Conservation (phyloP, 2,888 invertebrate species). For the Caenorhabditis afra region DNA sequence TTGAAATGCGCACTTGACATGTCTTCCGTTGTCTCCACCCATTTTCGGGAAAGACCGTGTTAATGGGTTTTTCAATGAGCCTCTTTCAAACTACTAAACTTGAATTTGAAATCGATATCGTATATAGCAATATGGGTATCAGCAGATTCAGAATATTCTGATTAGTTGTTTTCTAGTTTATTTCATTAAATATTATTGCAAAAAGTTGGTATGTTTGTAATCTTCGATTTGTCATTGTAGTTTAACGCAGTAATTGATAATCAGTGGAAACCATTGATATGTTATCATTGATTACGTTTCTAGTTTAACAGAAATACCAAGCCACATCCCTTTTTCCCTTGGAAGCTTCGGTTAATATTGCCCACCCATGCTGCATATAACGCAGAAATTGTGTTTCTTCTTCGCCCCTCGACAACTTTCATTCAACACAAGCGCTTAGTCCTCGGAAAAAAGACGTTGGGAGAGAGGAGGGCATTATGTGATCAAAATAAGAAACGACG, state of each 20-base stretch:
- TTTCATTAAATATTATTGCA: too few relatives aligned
- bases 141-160: too few relatives aligned
- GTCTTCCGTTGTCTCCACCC: slow-evolving; percentile 39
- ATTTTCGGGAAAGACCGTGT: neutral
- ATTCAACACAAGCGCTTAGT: neutral
- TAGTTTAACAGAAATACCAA: too few relatives aligned
- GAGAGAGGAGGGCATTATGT: neutral
- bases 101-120: too few relatives aligned
- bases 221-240: too few relatives aligned
- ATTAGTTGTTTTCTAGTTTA: too few relatives aligned
- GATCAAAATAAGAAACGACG: neutral
- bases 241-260: too few relatives aligned
- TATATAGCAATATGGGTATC: too few relatives aligned
- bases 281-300: too few relatives aligned
- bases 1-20: slow-evolving; percentile 37
- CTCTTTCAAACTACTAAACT: neutral
- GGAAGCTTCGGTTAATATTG: slow-evolving; percentile 4
- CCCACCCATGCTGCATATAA: slow-evolving; percentile 23
- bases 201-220: too few relatives aligned
- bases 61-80: neutral
- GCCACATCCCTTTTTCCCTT: neutral
- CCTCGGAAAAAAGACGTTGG: neutral
- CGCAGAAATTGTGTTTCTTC: slow-evolving; percentile 20
- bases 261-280: too few relatives aligned
- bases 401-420: slow-evolving; percentile 5